Evolutionary conservation across 2,113 vertebrate genomes (phyloP), one percentile per base, ranked within the genome.

Genomic region (Chionodraco myersi): DNA sequence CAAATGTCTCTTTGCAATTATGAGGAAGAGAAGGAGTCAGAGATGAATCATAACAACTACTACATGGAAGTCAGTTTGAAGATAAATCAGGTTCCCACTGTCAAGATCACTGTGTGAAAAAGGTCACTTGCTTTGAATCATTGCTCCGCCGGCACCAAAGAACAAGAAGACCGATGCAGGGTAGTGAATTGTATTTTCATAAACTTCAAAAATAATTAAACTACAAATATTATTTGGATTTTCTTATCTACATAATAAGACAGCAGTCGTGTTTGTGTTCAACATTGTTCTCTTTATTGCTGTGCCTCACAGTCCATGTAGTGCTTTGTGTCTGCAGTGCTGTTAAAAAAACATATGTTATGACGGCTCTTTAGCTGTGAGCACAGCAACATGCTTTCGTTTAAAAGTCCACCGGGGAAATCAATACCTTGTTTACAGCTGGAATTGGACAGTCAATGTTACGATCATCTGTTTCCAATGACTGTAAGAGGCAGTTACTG

Each of bases 351-450:
- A 64, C 75, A 61, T 21, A 49, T 80, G 75, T 82, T 89, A 83
- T 87, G 86, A 80, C 77, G 83, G 65, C 64, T 82, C 79, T 84
- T 86, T 82, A 82, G 72, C 71, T 52, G 67, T 34, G 74, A 75
- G 58, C 53, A 70, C 45, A 79, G 52, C 67, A n/a, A 72, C 73
- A 52, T 74, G 83, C 85, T 87, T 86, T 82, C 71, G 26, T 87
- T 86, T 78, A 83, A 89, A 84, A 67, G 83, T 86, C 84, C 83
- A 80, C 64, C 16, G 34, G 79, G 65, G 77, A 85, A 86, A 91
- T 93, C 92, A 81, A 92, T 93, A 90, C 52, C 78, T 86, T 87
- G 83, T 92, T 93, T 90, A 54, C 87, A 83, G 83, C 84, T 83
- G 77, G 80, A 91, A 90, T 84, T 90, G 85, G n/a, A 54, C 77